Evolutionary conservation across 2,888 invertebrate species (phyloP).

Genomic region (Cantharis flavilabris): DNA sequence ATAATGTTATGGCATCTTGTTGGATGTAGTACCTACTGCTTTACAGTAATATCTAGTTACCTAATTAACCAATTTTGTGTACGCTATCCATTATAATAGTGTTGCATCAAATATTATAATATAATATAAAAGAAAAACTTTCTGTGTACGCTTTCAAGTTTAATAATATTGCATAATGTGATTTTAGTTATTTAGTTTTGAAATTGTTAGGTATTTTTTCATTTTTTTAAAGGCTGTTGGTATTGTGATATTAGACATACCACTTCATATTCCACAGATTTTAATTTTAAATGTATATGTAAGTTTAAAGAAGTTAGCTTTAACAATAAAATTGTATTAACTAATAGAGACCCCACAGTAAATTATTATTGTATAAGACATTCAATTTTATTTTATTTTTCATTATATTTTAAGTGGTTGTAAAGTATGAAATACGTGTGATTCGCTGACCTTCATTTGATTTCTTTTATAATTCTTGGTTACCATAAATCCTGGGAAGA

Average conservation of each 20-base stretch:
- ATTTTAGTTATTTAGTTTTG: neutral
- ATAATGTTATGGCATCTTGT: neutral
- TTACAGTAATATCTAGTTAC: neutral
- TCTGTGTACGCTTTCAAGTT: neutral
- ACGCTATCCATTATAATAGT: neutral
- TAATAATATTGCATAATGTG: neutral
- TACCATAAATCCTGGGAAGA: neutral
- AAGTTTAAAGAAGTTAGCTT: neutral
- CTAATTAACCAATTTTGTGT: neutral
- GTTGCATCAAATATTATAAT: neutral
- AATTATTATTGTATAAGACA: neutral
- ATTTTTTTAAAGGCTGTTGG: neutral
- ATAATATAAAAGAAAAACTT: neutral
- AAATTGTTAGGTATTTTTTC: neutral
- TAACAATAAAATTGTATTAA: neutral
- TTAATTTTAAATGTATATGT: neutral
- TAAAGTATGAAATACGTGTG: neutral
- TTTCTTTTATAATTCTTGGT: neutral
- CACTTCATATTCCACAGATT: conserved; percentile 2
- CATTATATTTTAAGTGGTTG: neutral
- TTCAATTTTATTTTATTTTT: neutral
- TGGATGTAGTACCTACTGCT: neutral
- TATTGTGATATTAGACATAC: conserved; percentile 10
- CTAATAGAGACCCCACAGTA: neutral
- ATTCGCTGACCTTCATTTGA: neutral